Percentiles rank a stretch among this genome's conserved stretches.
Evolutionary conservation across 2,888 invertebrate genomes (phyloP).

Genomic region (Hedychridium roseum): DNA sequence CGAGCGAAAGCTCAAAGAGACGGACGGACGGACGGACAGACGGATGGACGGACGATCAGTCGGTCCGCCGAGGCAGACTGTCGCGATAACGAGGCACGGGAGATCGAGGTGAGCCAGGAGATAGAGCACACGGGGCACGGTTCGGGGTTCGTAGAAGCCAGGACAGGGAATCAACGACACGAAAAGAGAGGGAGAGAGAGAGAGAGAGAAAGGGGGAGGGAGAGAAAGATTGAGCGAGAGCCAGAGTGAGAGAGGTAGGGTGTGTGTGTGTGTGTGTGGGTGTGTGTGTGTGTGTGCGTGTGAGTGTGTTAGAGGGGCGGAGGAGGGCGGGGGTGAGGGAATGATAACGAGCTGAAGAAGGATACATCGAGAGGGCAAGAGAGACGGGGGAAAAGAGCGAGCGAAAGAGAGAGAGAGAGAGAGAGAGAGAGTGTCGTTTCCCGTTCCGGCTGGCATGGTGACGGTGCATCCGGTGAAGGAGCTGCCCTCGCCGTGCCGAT

Average conservation of each 20-base stretch:
- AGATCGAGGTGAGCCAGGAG: no score
- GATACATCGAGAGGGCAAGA: conserved; percentile 6
- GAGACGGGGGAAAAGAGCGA: conserved; percentile 6
- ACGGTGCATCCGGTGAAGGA: conserved; percentile 41
- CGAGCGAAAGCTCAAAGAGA: conserved; percentile 33
- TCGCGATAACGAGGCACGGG: no score
- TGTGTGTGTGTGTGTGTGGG: conserved; percentile 10
- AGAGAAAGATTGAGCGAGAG: conserved; percentile 10
- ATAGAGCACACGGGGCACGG: no score
- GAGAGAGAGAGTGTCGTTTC: conserved; percentile 10
- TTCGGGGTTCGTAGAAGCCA: no score
- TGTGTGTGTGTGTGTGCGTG: no score
- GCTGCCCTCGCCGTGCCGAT: conserved; percentile 51
- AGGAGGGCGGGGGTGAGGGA: no score
- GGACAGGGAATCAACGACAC: no score
- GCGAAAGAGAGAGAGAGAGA: conserved; percentile 11
- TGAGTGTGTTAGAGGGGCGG: no score
- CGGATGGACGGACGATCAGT: conserved; percentile 27
- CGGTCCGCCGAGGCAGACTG: conserved; percentile 26
- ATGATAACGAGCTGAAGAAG: no score
- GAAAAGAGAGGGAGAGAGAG: conserved; percentile 8
- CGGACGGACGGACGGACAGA: conserved; percentile 20
- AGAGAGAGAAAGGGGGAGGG: conserved; percentile 7
- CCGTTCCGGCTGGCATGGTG: conserved; percentile 38
- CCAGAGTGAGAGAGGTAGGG: conserved; percentile 11